Base-by-base conservation (phyloP, 2,888 invertebrate genomes). In the Phymatocera aterrima region DNA sequence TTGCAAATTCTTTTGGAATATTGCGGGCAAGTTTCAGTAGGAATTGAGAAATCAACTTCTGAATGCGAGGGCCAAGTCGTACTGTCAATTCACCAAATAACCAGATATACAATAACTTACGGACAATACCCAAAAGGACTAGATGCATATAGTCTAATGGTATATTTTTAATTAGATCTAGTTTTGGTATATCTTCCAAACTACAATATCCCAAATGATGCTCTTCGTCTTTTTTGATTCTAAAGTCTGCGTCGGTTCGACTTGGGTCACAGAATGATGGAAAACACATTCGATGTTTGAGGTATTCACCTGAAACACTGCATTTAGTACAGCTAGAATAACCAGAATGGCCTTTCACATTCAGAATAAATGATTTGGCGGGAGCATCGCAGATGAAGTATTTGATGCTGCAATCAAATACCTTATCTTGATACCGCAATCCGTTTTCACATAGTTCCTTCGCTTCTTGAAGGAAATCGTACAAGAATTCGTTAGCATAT, bases 121-220 rank as follows among this genome's bases (percentile, higher is more conserved):
- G 51, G 8, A 75, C 34, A 77, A 68, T 15, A 8, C 65, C 65
- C 21, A 65, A 34, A 24, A 72, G 60, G 24, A 80, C 72, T 2
- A 81, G 64, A 54, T 81, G 81, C 79, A 81, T 79, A 57, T 81
- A 65, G 8, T 81, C 79, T 5, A 79, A 79, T 18, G 79, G 79
- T 6, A 79, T 60, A 64, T 78, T 65, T 18, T 40, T 51, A 8
- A 80, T 75, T 10, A 43, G n/a, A 40, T 68, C n/a, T 1, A 34
- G 15, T n/a, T 34, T 31, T 15, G 61, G 34, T n/a, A 61, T 61
- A 34, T 61, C 61, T 34, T 61, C 28, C 1, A 61, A 15, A 8
- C 61, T 15, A 6, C 61, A 34, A 61, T 61, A 1, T 28, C 34
- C 61, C 8, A 15, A 4, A 34, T 61, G 61, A 5, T 61, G 34